Conservation (phyloP, 2,113 vertebrate species). For the Catagonus wagneri region DNA sequence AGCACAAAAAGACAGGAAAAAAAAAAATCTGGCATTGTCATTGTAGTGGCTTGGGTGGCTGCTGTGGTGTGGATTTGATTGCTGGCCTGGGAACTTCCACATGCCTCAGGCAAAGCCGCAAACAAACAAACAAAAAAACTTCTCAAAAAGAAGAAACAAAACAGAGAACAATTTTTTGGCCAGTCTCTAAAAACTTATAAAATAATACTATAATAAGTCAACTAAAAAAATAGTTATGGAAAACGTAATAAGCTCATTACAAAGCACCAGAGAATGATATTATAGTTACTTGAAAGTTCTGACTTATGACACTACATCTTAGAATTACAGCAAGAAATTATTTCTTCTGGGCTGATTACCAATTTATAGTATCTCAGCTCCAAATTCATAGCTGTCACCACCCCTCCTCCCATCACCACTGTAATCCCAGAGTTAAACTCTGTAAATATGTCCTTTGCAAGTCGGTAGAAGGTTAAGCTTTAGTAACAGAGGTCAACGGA, state of each 20-base stretch:
- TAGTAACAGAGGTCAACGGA: not conserved
- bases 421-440: not conserved
- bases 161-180: conserved; percentile 24
- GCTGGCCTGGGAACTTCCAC: too few relatives aligned
- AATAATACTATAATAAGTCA: not conserved
- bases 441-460: not conserved
- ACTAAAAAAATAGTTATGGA: conserved; percentile 54
- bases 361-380: not conserved
- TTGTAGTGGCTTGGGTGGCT: too few relatives aligned
- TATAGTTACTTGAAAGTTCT: not conserved
- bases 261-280: conserved; percentile 33
- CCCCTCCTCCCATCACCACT: not conserved
- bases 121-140: too few relatives aligned
- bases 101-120: too few relatives aligned
- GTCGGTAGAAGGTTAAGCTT: not conserved
- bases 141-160: conserved; percentile 42
- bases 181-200: not conserved
- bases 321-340: conserved; percentile 31
- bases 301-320: not conserved
- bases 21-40: too few relatives aligned
- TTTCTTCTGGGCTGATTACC: not conserved
- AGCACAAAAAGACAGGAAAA: too few relatives aligned
- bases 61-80: too few relatives aligned
- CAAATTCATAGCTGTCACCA: not conserved
- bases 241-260: not conserved